Conservation (phyloP, 1,140 invertebrate genomes). For the Drosophila mauritiana region DNA sequence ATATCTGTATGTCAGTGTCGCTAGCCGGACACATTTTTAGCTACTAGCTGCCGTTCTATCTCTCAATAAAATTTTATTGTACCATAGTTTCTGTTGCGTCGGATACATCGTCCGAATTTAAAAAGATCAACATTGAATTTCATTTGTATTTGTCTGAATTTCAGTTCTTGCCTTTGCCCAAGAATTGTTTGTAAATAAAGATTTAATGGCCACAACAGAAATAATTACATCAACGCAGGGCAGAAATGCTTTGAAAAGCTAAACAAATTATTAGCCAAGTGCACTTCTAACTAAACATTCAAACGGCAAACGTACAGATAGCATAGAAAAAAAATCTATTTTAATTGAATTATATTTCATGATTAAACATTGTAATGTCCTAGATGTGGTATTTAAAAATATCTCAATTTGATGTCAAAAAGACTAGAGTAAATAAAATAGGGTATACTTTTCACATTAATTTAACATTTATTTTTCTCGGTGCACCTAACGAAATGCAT, state of each 20-base stretch:
- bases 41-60: conserved; percentile 29
- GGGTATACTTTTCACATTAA: too few relatives aligned
- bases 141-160: conserved; percentile 20
- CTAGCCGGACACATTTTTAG: conserved; percentile 25
- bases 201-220: conserved; percentile 12
- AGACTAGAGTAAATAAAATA: too few relatives aligned
- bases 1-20: conserved; percentile 34
- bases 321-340: not conserved
- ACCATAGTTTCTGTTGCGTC: conserved; percentile 17
- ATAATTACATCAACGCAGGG: conserved; percentile 12
- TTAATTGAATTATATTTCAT: not conserved
- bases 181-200: conserved; percentile 30
- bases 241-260: conserved; percentile 1
- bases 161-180: not conserved
- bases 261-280: conserved; percentile 12
- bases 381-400: not conserved
- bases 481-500: not conserved
- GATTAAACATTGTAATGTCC: not conserved
- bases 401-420: not conserved
- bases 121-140: conserved; percentile 27
- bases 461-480: not conserved
- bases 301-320: not conserved
- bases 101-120: conserved; percentile 5
- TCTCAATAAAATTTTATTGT: conserved; percentile 50
- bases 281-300: conserved; percentile 1